Conservation (phyloP, 2,113 vertebrate species). For the Etia nguti region DNA sequence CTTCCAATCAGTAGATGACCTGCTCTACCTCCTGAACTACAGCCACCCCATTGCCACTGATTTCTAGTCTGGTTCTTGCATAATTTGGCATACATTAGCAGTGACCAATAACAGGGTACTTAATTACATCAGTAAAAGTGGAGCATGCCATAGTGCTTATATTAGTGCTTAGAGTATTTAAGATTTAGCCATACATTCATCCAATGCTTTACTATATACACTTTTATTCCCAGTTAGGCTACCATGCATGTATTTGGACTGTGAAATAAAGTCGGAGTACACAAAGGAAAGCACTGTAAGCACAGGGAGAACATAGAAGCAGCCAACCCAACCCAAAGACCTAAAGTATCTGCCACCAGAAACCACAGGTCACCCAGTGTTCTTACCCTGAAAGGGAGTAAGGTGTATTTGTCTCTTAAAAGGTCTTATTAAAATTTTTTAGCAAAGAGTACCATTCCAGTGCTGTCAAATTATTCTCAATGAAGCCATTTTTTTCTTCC, state of each 20-base stretch:
- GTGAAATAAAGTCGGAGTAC: neutral
- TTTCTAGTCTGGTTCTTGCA: neutral
- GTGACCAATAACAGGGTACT: neutral
- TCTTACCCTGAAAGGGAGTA: neutral
- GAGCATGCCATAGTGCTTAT: neutral
- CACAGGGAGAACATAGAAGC: neutral
- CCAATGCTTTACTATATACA: neutral
- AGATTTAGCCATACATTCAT: neutral
- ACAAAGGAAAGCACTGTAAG: neutral
- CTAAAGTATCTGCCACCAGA: neutral
- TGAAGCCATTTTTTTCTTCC: constrained; percentile 18
- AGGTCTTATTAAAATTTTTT: constrained; percentile 15
- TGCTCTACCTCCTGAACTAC: no score
- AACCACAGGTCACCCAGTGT: neutral
- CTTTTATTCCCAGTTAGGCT: neutral
- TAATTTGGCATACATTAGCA: neutral
- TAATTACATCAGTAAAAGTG: neutral
- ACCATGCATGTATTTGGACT: neutral
- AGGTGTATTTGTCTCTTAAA: neutral
- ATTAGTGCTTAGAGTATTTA: neutral
- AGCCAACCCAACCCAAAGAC: neutral
- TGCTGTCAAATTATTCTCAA: constrained; percentile 23
- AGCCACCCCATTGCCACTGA: neutral
- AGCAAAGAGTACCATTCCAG: neutral
- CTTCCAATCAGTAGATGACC: no score